phyloP scores from a whole-genome alignment of 2,797 vertebrate species.

The Silurus lanzhouensis region DNA sequence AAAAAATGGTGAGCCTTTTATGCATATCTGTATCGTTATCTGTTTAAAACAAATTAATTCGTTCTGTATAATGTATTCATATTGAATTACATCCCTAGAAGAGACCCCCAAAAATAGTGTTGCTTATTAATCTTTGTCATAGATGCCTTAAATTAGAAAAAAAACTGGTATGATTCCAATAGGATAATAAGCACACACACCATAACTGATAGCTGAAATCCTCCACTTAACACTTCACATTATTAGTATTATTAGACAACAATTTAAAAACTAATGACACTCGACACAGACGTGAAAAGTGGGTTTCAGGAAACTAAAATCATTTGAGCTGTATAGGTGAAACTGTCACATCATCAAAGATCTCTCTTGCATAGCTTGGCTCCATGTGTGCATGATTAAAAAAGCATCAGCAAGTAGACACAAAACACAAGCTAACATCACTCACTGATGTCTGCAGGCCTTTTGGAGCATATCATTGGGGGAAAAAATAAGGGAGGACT shows the following conservation, averaged over 20 bases:
- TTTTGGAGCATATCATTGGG: slow-evolving; percentile 32
- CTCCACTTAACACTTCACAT: not conserved
- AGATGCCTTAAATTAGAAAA: too few relatives aligned
- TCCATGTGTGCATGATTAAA: slow-evolving; percentile 7
- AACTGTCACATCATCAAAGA: not conserved
- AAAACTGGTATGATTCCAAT: not conserved
- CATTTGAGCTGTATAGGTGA: not conserved
- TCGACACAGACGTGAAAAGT: not conserved
- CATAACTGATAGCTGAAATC: not conserved
- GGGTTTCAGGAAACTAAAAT: not conserved
- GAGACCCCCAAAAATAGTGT: not conserved
- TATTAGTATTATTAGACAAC: not conserved
- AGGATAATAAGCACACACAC: not conserved
- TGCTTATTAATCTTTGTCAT: not conserved
- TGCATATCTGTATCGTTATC: not conserved
- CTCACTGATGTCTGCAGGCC: slow-evolving; percentile 56
- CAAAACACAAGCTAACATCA: slow-evolving; percentile 47
- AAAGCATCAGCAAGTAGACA: slow-evolving; percentile 14
- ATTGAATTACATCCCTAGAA: not conserved
- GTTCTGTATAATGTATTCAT: not conserved
- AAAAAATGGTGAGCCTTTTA: not conserved
- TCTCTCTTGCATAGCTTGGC: not conserved
- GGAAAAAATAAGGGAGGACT: slow-evolving; percentile 49
- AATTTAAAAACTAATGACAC: not conserved
- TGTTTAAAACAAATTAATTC: not conserved